Percentiles rank a stretch among this genome's conserved stretches.
phyloP scores from a whole-genome alignment of 2,797 vertebrate species.

The Valencia hispanica region DNA sequence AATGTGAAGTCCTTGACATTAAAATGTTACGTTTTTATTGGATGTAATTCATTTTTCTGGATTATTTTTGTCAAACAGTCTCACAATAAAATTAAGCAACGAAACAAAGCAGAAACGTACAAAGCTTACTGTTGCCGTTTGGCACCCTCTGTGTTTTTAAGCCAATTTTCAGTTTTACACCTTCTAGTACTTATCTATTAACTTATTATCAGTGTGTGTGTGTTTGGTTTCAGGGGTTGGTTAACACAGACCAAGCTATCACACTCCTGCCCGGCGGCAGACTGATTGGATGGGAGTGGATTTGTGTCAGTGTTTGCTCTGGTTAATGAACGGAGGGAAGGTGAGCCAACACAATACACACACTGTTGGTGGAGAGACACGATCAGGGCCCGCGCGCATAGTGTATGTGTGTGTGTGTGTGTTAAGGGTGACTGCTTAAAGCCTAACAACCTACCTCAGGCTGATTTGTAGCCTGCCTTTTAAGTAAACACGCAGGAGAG shows the following conservation, averaged over 20 bases:
- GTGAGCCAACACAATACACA: constrained; percentile 73
- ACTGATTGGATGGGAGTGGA: constrained; percentile 66
- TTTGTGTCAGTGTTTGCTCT: constrained; percentile 74
- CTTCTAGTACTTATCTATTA: constrained; percentile 3
- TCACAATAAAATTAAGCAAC: not conserved
- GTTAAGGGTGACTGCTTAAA: constrained; percentile 58
- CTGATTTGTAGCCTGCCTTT: constrained; percentile 79
- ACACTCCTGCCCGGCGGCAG: constrained; percentile 56
- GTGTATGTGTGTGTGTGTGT: constrained; percentile 32
- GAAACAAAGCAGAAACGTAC: not conserved
- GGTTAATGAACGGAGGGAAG: constrained; percentile 82
- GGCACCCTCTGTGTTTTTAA: not conserved
- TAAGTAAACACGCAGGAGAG: constrained; percentile 77
- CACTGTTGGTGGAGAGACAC: constrained; percentile 69
- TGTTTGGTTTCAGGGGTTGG: constrained; percentile 25
- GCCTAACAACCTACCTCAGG: constrained; percentile 66
- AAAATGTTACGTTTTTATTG: not conserved
- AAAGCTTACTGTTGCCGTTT: not conserved
- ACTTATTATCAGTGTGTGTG: constrained; percentile 14
- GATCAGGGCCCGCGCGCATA: too few species aligned
- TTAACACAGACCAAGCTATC: constrained; percentile 43
- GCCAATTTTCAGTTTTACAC: constrained; percentile 25
- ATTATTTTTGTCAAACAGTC: not conserved
- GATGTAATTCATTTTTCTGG: not conserved
- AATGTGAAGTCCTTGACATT: not conserved